Conservation (phyloP, 2,797 vertebrate genomes). For the Lagocephalus sceleratus region DNA sequence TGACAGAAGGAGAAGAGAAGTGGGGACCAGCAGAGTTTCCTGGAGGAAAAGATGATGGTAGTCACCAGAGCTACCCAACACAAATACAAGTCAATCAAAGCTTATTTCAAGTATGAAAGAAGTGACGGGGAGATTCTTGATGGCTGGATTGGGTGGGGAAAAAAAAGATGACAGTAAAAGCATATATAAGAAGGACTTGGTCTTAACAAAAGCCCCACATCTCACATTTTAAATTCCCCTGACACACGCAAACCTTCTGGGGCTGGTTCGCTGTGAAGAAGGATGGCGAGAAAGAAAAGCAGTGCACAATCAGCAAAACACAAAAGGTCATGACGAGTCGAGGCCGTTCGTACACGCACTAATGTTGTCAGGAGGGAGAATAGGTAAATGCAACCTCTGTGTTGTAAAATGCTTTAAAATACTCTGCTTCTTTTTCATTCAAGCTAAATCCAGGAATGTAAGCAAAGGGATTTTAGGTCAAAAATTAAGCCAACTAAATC, state of each 20-base stretch:
- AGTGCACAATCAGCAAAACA: constrained; percentile 23
- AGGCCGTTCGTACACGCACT: neutral
- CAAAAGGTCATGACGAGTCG: constrained; percentile 34
- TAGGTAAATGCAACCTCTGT: too few species aligned
- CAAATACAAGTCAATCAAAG: too few species aligned
- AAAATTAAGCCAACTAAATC: neutral
- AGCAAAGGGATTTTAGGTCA: neutral
- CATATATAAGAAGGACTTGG: neutral
- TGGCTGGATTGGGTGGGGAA: too few species aligned
- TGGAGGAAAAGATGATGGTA: too few species aligned
- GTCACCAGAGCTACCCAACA: too few species aligned
- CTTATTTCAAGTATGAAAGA: too few species aligned
- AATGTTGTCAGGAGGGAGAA: too few species aligned
- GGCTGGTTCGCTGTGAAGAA: constrained; percentile 14
- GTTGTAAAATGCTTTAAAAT: neutral
- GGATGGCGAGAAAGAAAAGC: constrained; percentile 13
- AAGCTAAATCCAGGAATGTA: neutral
- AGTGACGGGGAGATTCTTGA: too few species aligned
- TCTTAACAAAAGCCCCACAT: constrained; percentile 5
- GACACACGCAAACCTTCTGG: neutral
- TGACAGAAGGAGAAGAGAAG: too few species aligned
- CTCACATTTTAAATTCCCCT: too few species aligned
- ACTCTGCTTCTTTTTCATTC: neutral
- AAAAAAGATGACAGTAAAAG: neutral
- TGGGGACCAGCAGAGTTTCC: too few species aligned